Percentiles rank a stretch among this genome's conserved stretches.
These are phyloP conservation scores for Corythornis cristatus DNA, from an alignment of 2,113 vertebrate species.

Conservation along the genomic window DNA sequence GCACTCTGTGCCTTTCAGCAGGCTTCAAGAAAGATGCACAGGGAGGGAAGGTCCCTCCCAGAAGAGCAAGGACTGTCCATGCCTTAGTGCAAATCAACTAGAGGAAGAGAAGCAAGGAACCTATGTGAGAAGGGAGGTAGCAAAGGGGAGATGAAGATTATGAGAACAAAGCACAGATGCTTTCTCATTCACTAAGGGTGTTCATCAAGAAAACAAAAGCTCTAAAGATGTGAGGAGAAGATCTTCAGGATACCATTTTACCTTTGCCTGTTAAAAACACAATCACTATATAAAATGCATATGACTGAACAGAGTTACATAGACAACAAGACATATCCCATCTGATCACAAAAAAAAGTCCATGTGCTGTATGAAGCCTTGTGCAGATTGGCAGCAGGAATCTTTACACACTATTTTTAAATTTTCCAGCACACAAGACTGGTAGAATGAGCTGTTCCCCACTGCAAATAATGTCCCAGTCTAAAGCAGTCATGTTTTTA, in stretches of 20 bases:
- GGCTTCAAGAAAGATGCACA: background rate
- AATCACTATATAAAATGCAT: background rate
- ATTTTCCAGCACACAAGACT: background rate
- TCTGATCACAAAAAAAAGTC: background rate
- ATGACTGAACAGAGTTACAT: background rate
- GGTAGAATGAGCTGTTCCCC: background rate
- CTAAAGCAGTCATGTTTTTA: slow-evolving; percentile 10
- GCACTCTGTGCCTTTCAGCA: background rate
- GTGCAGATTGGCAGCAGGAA: background rate
- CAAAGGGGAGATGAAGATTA: background rate
- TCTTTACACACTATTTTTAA: background rate
- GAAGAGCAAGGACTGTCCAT: background rate
- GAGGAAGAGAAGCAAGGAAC: background rate
- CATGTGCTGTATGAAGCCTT: background rate
- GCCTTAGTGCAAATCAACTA: background rate
- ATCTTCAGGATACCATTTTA: background rate
- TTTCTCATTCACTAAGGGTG: background rate
- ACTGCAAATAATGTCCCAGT: background rate
- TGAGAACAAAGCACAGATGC: background rate
- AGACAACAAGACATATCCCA: background rate
- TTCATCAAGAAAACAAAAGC: background rate
- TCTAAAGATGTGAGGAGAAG: background rate
- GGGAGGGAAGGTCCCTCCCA: background rate
- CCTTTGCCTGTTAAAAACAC: background rate
- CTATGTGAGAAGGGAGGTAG: background rate